phyloP scores from a whole-genome alignment of 2,888 invertebrate species.

The Hofmannophila pseudospretella region DNA sequence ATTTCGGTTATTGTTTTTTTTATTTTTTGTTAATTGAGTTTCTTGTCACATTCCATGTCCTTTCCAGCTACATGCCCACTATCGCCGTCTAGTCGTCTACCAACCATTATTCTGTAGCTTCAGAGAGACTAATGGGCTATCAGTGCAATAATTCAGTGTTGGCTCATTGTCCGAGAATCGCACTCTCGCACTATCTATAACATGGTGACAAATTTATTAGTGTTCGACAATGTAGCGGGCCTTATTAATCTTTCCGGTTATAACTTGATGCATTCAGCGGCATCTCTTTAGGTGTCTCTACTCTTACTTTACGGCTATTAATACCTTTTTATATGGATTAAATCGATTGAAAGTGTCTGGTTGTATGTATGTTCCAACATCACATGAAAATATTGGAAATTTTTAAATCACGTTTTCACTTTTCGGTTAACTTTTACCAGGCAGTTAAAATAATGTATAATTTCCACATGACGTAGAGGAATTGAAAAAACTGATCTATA shows the following conservation, averaged over 20 bases:
- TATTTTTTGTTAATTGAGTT: no score
- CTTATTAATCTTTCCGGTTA: constrained; percentile 52
- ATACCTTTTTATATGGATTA: constrained; percentile 11
- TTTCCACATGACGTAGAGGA: no score
- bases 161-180: constrained; percentile 68
- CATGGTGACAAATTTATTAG: constrained; percentile 74
- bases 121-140: constrained; percentile 70
- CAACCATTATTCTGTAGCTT: constrained; percentile 63
- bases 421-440: no score
- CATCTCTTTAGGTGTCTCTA: constrained; percentile 12
- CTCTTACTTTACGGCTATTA: constrained; percentile 12
- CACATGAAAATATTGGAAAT: no score
- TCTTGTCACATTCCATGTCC: constrained; percentile 33
- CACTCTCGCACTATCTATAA: constrained; percentile 68
- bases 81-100: constrained; percentile 40
- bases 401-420: no score
- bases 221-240: constrained; percentile 57
- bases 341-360: no score
- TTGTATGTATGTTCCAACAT: no score
- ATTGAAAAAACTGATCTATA: no score
- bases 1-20: no score
- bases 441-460: no score
- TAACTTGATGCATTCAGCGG: constrained; percentile 54
- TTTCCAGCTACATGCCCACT: constrained; percentile 38
- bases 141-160: constrained; percentile 63